These are phyloP conservation scores for Prunella himalayana DNA, from an alignment of 2,113 vertebrate species.

Conservation along the genomic window DNA sequence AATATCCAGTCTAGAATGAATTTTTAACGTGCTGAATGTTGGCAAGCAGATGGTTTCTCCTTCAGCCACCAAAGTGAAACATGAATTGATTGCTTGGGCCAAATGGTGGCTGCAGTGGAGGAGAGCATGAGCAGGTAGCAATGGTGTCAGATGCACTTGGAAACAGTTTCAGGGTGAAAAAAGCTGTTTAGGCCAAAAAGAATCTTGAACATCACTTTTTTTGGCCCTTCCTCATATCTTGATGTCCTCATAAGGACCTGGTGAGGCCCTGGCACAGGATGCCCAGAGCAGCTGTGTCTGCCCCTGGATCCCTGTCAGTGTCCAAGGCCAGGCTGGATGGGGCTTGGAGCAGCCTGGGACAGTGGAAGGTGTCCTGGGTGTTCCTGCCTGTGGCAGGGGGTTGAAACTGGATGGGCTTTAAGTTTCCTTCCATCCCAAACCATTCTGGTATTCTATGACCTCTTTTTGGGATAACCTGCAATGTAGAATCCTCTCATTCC, in stretches of 20 bases:
- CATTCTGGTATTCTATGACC: background rate
- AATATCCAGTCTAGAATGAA: background rate
- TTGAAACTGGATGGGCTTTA: background rate
- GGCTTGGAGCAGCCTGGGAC: fast-evolving
- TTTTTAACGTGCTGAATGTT: background rate
- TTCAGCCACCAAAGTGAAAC: background rate
- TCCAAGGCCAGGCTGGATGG: fast-evolving
- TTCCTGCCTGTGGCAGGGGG: background rate
- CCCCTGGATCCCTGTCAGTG: background rate
- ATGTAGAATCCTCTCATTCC: background rate
- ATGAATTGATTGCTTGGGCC: background rate
- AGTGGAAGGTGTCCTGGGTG: background rate
- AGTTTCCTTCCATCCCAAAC: background rate
- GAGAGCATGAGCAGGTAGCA: background rate
- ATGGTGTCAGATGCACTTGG: background rate
- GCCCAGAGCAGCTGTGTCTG: background rate
- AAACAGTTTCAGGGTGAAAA: background rate
- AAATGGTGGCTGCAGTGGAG: fast-evolving
- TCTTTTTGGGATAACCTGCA: background rate
- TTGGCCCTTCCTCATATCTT: background rate
- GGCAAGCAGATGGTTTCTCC: background rate
- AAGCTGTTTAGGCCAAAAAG: background rate
- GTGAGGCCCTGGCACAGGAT: background rate
- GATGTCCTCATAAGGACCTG: no score
- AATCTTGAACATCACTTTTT: background rate